Base-by-base conservation (phyloP, 1,140 invertebrate genomes). In the Drosophila tristis region DNA sequence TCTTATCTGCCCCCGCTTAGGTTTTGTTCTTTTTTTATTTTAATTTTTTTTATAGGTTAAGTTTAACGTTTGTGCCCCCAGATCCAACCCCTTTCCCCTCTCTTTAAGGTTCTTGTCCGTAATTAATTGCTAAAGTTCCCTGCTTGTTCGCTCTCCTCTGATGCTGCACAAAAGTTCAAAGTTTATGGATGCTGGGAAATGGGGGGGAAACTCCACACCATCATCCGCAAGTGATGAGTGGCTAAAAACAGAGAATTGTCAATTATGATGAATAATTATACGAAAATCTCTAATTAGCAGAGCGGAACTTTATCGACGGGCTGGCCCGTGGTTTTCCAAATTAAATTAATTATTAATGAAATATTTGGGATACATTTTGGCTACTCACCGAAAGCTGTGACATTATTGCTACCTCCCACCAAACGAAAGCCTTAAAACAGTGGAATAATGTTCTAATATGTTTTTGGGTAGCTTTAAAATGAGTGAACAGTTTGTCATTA, bases 41-140 rank as follows among this genome's bases (percentile, higher is more conserved):
- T 39, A 42, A 39, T 45, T 73, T 56, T n/a, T 54, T 59, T 59
- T 44, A 55, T 60, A 15, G 49, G 45, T 39, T 65, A 61, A 78
- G 60, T 68, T 57, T 16, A 39, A 47, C 29, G 53, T 25, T 26
- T 55, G 15, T 47, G 23, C 5, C 15, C 16, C 16, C 16, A 16
- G 43, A n/a, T 26, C n/a, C 23, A n/a, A 31, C 8, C 35, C 61
- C 53, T 20, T 47, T 43, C 62, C 39, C 8, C 23, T 62, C 43
- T 50, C 60, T 68, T 78, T 61, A 79, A 74, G 70, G 71, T 59
- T 71, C 71, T 60, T 55, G 64, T 50, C 66, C 63, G 74, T 89
- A 87, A 87, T 87, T 87, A 87, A 87, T 87, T 87, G 82, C 84
- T 82, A 87, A 87, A 87, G 84, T 87, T 87, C 81, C 49, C 44